Conservation (phyloP, 2,888 invertebrate species). For the Doris montereyensis region DNA sequence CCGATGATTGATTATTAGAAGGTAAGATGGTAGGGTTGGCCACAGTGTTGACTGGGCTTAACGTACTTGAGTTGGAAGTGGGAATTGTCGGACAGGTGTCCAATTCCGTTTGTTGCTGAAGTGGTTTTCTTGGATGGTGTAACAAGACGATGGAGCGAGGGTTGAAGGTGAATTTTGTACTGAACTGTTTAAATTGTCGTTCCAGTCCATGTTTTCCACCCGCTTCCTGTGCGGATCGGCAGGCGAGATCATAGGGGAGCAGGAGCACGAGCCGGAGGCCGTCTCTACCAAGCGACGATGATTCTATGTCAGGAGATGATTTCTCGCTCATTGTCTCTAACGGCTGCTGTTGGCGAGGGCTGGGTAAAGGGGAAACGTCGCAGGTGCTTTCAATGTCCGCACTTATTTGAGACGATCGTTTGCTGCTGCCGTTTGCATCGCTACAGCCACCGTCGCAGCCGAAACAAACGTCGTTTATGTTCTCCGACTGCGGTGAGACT, state of each 20-base stretch:
- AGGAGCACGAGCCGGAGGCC: conserved; percentile 33
- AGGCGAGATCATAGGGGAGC: conserved; percentile 34
- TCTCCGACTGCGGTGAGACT: no score
- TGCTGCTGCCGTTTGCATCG: conserved; percentile 65
- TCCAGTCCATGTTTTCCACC: conserved; percentile 61
- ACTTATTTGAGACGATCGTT: conserved; percentile 56
- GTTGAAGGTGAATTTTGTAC: conserved; percentile 30
- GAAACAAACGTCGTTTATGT: conserved; percentile 70
- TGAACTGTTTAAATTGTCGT: conserved; percentile 63
- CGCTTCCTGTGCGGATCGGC: conserved; percentile 24
- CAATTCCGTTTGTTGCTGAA: no score
- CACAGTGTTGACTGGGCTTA: neutral
- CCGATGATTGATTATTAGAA: neutral
- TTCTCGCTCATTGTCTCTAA: conserved; percentile 40
- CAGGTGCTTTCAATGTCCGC: conserved; percentile 65
- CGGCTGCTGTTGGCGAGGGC: conserved; percentile 44
- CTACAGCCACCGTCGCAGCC: conserved; percentile 70
- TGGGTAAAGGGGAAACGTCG: conserved; percentile 57
- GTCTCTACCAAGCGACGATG: conserved; percentile 25
- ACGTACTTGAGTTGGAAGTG: no score
- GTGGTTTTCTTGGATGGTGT: neutral
- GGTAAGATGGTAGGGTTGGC: neutral
- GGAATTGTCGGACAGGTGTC: no score
- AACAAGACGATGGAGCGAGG: neutral
- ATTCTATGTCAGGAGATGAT: conserved; percentile 32